These are phyloP conservation scores for Sus cebifrons DNA, from an alignment of 2,797 vertebrate genomes.

Conservation along the genomic window DNA sequence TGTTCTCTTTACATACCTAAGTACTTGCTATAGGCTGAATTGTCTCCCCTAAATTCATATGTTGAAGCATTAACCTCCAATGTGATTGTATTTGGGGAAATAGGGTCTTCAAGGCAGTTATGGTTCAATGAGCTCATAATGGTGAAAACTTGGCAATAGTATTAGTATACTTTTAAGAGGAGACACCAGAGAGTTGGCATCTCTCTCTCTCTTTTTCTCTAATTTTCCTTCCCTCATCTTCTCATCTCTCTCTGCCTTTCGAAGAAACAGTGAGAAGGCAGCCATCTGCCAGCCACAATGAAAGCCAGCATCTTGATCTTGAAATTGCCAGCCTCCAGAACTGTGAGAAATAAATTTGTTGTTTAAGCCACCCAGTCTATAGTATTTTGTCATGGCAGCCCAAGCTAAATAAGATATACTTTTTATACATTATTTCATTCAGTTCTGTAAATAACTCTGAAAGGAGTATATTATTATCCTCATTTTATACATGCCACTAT, in stretches of 20 bases:
- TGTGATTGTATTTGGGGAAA: not conserved
- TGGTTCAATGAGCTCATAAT: not conserved
- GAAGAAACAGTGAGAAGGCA: not conserved
- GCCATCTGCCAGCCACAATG: not conserved
- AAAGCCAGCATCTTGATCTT: not conserved
- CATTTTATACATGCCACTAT: not conserved
- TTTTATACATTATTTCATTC: not conserved
- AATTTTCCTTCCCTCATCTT: not conserved
- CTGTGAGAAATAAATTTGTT: constrained; percentile 1
- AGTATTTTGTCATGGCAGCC: not conserved
- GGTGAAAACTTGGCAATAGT: not conserved
- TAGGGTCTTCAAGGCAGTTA: not conserved
- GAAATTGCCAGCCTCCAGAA: not conserved
- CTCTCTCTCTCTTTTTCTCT: not conserved
- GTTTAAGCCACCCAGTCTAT: not conserved
- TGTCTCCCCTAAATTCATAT: not conserved
- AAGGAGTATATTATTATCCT: not conserved
- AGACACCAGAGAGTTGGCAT: not conserved
- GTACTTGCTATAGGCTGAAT: not conserved
- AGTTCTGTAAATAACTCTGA: not conserved
- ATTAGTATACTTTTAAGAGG: not conserved
- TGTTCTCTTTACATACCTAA: not conserved
- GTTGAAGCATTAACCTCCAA: not conserved
- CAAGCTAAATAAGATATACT: not conserved
- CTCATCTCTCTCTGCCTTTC: not conserved